Percentiles rank a stretch among this genome's conserved stretches.
phyloP scores from a whole-genome alignment of 1,140 invertebrate species.

The Tetramorium simillimum region DNA sequence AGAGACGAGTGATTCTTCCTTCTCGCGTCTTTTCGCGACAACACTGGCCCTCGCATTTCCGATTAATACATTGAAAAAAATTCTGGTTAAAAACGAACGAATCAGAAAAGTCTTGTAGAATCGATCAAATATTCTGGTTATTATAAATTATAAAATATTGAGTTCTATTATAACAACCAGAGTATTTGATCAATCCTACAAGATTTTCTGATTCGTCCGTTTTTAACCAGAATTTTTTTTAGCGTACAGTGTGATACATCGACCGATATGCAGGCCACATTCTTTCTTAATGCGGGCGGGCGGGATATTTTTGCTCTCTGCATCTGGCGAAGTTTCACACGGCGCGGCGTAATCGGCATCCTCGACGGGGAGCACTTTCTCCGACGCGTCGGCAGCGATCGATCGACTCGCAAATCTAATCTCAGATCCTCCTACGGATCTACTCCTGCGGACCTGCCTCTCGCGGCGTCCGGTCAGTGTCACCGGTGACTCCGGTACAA shows the following conservation, averaged over 20 bases:
- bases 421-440: neutral
- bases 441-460: neutral
- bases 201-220: too few relatives aligned
- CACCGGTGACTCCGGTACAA: neutral
- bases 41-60: neutral
- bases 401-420: slow-evolving; percentile 10
- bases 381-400: neutral
- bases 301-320: neutral
- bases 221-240: too few relatives aligned
- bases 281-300: too few relatives aligned
- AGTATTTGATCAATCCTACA: too few relatives aligned
- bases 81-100: too few relatives aligned
- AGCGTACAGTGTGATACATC: too few relatives aligned
- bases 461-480: neutral
- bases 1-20: neutral
- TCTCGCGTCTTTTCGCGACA: neutral
- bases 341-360: slow-evolving; percentile 4
- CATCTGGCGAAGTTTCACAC: neutral
- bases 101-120: too few relatives aligned
- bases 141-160: too few relatives aligned
- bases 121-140: too few relatives aligned
- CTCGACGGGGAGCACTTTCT: slow-evolving; percentile 7
- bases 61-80: too few relatives aligned
- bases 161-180: too few relatives aligned
- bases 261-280: too few relatives aligned